phyloP scores from a whole-genome alignment of 2,888 invertebrate species.

The Nebria salina region DNA sequence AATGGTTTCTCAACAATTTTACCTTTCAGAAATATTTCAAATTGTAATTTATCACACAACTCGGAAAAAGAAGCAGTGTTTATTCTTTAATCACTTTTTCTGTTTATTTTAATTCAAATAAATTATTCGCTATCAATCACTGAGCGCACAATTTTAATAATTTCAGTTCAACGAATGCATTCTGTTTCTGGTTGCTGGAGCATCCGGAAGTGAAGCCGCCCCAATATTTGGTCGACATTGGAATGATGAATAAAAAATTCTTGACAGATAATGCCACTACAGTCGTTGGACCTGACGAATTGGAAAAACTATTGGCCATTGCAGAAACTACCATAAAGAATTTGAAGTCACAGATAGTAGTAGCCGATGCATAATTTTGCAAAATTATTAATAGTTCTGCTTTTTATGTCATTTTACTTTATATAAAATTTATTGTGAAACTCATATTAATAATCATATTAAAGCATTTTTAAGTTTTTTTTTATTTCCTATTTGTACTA shows the following conservation, averaged over 20 bases:
- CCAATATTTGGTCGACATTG: slow-evolving; percentile 65
- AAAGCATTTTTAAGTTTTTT: no score
- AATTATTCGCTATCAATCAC: neutral
- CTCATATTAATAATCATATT: no score
- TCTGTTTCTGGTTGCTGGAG: slow-evolving; percentile 67
- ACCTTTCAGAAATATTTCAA: slow-evolving; percentile 39
- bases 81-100: slow-evolving; percentile 8
- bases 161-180: slow-evolving; percentile 68
- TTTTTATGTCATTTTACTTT: no score
- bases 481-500: no score
- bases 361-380: neutral
- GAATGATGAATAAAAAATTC: slow-evolving; percentile 63
- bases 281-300: neutral
- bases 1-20: slow-evolving; percentile 29
- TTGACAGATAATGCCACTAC: neutral
- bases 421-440: no score
- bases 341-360: neutral
- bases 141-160: neutral
- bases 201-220: slow-evolving; percentile 67
- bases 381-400: no score
- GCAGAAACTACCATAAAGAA: neutral
- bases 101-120: slow-evolving; percentile 6
- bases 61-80: slow-evolving; percentile 13
- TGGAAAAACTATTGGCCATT: neutral
- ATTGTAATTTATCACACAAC: slow-evolving; percentile 38